Conservation (phyloP, 1,140 invertebrate genomes). For the Neodiprion fabricii region DNA sequence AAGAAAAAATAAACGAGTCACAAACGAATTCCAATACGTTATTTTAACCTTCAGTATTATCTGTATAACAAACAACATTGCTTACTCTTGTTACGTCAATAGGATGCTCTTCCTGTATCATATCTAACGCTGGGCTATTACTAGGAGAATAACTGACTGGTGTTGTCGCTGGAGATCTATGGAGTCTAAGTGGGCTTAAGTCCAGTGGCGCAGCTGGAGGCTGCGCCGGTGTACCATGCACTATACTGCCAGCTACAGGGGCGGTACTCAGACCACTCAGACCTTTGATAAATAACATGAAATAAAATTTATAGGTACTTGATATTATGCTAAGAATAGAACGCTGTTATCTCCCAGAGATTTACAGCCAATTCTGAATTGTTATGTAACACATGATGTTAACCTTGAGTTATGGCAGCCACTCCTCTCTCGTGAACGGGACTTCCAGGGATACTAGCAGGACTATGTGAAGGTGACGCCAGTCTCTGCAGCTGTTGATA, state of each 20-base stretch:
- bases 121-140: constrained; percentile 76
- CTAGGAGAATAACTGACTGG: constrained; percentile 61
- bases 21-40: constrained; percentile 8
- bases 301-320: neutral
- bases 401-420: constrained; percentile 78
- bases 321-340: constrained; percentile 8
- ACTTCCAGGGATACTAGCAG: constrained; percentile 67
- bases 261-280: constrained; percentile 57
- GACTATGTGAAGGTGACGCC: constrained; percentile 62
- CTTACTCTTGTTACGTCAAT: constrained; percentile 61
- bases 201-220: constrained; percentile 56
- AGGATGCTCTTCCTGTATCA: constrained; percentile 84
- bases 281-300: constrained; percentile 36
- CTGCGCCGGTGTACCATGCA: constrained; percentile 60
- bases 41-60: neutral
- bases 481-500: constrained; percentile 73
- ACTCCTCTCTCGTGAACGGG: constrained; percentile 73
- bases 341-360: neutral
- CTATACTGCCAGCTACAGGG: constrained; percentile 57
- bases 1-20: constrained; percentile 20
- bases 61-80: neutral
- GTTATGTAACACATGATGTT: constrained; percentile 4
- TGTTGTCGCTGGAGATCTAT: constrained; percentile 60
- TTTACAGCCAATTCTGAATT: constrained; percentile 8
- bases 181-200: constrained; percentile 57